These are phyloP conservation scores for Carettochelys insculpta DNA, from an alignment of 2,113 vertebrate genomes.

Conservation along the genomic window DNA sequence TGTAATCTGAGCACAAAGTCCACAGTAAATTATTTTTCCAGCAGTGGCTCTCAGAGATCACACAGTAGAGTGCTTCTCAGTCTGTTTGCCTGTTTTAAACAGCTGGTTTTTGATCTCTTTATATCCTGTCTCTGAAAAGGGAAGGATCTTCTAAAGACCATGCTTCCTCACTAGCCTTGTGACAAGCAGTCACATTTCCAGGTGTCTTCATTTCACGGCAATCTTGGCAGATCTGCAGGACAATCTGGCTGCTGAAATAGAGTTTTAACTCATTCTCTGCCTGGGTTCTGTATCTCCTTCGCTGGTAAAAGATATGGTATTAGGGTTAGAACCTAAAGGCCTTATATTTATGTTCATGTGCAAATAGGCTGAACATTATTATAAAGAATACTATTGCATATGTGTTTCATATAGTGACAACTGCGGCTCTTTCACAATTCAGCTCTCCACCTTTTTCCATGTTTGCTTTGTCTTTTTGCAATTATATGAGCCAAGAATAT, in stretches of 20 bases:
- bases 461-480: not conserved
- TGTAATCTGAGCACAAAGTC: conserved; percentile 13
- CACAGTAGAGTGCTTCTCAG: not conserved
- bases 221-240: not conserved
- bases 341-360: not conserved
- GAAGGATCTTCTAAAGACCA: not conserved
- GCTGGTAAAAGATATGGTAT: not conserved
- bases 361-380: not conserved
- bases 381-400: not conserved
- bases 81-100: not conserved
- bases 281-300: not conserved
- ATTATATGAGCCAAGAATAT: not conserved
- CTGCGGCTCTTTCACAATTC: not conserved
- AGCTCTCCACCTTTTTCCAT: not conserved
- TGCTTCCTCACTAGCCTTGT: not conserved
- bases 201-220: not conserved
- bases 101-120: not conserved
- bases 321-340: not conserved
- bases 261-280: not conserved
- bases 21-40: not conserved
- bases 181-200: not conserved
- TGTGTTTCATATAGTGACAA: not conserved
- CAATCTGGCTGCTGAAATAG: not conserved
- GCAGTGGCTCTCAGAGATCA: not conserved
- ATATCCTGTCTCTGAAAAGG: not conserved